Base-by-base conservation (phyloP, 2,113 vertebrate genomes). In the Etheostoma cragini region DNA sequence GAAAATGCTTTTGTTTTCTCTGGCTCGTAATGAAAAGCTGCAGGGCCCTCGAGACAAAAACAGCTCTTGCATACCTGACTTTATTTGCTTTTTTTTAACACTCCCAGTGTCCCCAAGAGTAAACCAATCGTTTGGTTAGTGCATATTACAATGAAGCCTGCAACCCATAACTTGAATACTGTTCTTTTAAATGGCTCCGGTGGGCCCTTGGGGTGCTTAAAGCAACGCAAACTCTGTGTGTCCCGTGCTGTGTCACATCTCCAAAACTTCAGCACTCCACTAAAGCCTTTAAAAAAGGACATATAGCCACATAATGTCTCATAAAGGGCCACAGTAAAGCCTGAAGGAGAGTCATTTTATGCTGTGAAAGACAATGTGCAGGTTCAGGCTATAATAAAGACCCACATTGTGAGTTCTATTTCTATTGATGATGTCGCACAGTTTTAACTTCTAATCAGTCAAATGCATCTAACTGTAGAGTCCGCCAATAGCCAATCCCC, bases 91-190 rank as follows among this genome's bases (percentile, higher is more conserved):
- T 54, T 49, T 67, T 88, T 86, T 66, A 38, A 61, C 68, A 46
- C 21, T 57, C 49, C 71, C 68, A 52, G 22, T 8, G 58, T 63
- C 71, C 46, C 66, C 21, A n/a, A 85, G 64, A 76, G 84, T 85
- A 82, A 90, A 78, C 76, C 8, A 19, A 92, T 91, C 35, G 47
- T 90, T 85, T 90, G 82, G 94, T 90, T 87, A 85, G 49, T 58
- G 75, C 61, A 72, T 58, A 86, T 88, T 82, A 84, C 45, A 75
- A 64, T 60, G 74, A 60, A 82, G 78, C 78, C 63, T 69, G 83
- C 61, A 72, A 83, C 63, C 33, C 66, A 67, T 65, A 85, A 76
- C 66, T 54, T 57, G 0, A 33, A 67, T 82, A 58, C 84, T 52
- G 72, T 58, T 45, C 66, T 76, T 80, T 69, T 33, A 68, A 73